Conservation (phyloP, 1,140 invertebrate species). For the Drosophila jambulina region DNA sequence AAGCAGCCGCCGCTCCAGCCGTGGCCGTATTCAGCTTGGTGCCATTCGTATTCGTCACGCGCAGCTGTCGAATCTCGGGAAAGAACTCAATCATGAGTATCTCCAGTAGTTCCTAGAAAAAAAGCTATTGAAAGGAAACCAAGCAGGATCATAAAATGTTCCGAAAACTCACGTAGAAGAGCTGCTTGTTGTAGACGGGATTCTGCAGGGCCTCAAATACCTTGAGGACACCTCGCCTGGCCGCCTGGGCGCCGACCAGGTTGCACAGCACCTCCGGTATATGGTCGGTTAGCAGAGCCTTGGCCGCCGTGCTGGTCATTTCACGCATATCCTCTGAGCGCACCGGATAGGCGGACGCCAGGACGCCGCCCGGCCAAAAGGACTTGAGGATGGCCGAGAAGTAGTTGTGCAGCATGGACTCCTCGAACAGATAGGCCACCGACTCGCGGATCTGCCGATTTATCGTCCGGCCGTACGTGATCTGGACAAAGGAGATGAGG, state of each 20-base stretch:
- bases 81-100: conserved; percentile 90
- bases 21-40: conserved; percentile 68
- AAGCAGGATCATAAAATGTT: conserved; percentile 20
- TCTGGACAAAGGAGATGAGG: conserved; percentile 96
- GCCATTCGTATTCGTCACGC: conserved; percentile 58
- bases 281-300: conserved; percentile 88
- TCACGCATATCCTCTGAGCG: conserved; percentile 90
- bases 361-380: conserved; percentile 94
- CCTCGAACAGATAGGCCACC: conserved; percentile 94
- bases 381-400: conserved; percentile 93
- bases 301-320: conserved; percentile 85
- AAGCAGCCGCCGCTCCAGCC: conserved; percentile 64
- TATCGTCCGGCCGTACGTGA: conserved; percentile 95
- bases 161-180: conserved; percentile 93
- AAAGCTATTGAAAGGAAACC: neutral
- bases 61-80: conserved; percentile 88
- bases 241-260: conserved; percentile 93
- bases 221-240: conserved; percentile 92
- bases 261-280: conserved; percentile 92
- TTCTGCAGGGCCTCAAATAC: conserved; percentile 95
- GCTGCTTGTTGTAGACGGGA: conserved; percentile 94
- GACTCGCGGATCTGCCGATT: conserved; percentile 96
- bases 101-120: conserved; percentile 90
- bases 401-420: conserved; percentile 96
- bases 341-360: conserved; percentile 86